phyloP scores from a whole-genome alignment of 2,888 invertebrate genomes.

The Rhopalosiphum nymphaeae region DNA sequence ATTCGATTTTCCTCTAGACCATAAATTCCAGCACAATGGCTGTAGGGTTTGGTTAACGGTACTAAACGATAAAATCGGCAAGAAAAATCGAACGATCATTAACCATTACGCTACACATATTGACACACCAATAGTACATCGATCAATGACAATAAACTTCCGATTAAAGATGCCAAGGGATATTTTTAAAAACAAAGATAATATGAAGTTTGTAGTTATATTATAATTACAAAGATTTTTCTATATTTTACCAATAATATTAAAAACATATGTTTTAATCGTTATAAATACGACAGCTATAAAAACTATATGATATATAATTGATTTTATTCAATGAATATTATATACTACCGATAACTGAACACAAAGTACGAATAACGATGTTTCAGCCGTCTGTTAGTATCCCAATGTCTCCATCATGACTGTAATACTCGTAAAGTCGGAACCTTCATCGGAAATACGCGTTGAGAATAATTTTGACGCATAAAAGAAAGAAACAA shows the following conservation, averaged over 20 bases:
- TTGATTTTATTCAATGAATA: not conserved
- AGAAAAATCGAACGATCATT: not conserved
- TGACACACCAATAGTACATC: not conserved
- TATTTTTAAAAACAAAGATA: not conserved
- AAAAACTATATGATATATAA: not conserved
- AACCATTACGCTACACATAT: not conserved
- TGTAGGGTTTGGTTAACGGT: not conserved
- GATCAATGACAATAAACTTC: not conserved
- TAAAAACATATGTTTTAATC: not conserved
- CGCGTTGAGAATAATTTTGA: not conserved
- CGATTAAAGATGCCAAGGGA: not conserved
- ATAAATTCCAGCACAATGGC: not conserved
- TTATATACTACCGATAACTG: not conserved
- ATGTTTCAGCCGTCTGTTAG: not conserved
- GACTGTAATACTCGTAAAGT: not conserved
- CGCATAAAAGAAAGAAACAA: not conserved
- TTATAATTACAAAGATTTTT: not conserved
- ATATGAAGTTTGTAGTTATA: not conserved
- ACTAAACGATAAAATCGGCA: not conserved
- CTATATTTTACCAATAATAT: not conserved
- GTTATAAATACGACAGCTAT: not conserved
- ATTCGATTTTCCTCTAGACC: not conserved
- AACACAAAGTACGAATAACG: not conserved
- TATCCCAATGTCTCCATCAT: not conserved
- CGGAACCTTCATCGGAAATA: not conserved